Evolutionary conservation across 2,113 vertebrate genomes (phyloP), one percentile per base, ranked within the genome.

Genomic region (Microcebus lehilahytsara): DNA sequence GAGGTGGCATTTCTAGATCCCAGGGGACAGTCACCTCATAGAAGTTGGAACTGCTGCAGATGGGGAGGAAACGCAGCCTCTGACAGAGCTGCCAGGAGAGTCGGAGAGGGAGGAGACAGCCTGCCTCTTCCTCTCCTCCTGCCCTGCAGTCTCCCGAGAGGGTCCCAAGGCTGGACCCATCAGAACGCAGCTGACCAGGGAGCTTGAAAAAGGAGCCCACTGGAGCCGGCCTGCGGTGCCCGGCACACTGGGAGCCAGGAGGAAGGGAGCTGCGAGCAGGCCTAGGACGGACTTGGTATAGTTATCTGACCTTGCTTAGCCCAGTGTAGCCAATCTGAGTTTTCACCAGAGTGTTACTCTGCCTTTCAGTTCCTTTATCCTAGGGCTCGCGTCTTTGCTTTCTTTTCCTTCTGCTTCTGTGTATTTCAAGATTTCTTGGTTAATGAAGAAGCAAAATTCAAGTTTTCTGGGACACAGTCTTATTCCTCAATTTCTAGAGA

Each of bases 361-460:
- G 9, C 4, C 12, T 58, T 72, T 53, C 34, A 58, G n/a, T 74
- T 66, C 42, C 40, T 40, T 32, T 74, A 23, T 30, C 60, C 72
- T 16, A 5, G 3, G 6, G 22, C n/a, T 71, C 30, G 30, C 42
- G 67, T 8, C 30, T 77, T 79, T n/a, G 42, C 12, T 0, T 5
- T 67, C 9, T 60, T 83, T 88, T 7, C 37, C 16, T 90, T 56
- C 71, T 62, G 78, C 34, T 69, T 66, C 12, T 58, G 32, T 66
- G 67, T n/a, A 30, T 80, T 87, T 92, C 22, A 42, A n/a, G 17
- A 89, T 85, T 85, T 78, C 75, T 60, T 89, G 40, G 30, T 80
- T 62, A 78, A 80, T 23, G 11, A 85, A 64, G 83, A 75, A 91
- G 32, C 25, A 67, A 42, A 91, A 75, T 27, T 8, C 25, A n/a